Evolutionary conservation across 92 coral and sea anemone genomes (phyloP).

Genomic region (Porites evermanni): DNA sequence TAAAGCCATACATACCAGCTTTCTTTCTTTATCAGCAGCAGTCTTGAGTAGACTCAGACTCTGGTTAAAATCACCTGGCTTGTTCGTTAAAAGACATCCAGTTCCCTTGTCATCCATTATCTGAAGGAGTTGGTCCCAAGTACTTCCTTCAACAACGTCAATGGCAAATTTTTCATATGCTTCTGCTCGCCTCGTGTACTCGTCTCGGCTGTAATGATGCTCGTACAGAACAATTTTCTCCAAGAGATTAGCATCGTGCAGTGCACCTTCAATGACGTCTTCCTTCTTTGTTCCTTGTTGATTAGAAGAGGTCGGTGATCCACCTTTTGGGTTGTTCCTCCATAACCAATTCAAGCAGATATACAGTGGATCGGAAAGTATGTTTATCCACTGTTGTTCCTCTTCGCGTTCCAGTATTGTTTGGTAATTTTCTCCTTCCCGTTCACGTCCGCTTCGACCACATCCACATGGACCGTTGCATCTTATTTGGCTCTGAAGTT

Average conservation of each 20-base stretch:
- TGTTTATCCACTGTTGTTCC: constrained; percentile 21
- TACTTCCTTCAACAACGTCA: constrained; percentile 27
- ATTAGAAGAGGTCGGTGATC: neutral
- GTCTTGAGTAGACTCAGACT: constrained; percentile 29
- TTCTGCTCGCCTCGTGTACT: constrained; percentile 18
- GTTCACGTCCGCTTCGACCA: too few relatives aligned
- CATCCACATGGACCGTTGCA: neutral
- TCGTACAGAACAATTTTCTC: constrained; percentile 33
- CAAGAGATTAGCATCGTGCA: constrained; percentile 26
- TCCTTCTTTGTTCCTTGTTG: too few relatives aligned
- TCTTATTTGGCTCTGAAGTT: neutral
- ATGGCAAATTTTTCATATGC: constrained; percentile 13
- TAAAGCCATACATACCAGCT: neutral
- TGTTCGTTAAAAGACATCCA: constrained; percentile 12
- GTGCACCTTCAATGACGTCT: constrained; percentile 6
- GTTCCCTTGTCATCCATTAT: constrained; percentile 20
- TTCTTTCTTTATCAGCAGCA: constrained; percentile 28
- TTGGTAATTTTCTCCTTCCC: neutral
- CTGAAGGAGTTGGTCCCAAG: neutral
- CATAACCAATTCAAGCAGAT: constrained; percentile 28
- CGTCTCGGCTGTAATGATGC: constrained; percentile 29
- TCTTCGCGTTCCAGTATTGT: neutral
- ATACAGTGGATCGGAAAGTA: constrained; percentile 32
- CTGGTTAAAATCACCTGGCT: neutral
- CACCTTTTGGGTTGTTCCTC: neutral